A percentile compares a stretch with the other conserved stretches of the same genome.
Evolutionary conservation across 2,113 vertebrate species (phyloP).

Genomic region (Delphinapterus leucas): DNA sequence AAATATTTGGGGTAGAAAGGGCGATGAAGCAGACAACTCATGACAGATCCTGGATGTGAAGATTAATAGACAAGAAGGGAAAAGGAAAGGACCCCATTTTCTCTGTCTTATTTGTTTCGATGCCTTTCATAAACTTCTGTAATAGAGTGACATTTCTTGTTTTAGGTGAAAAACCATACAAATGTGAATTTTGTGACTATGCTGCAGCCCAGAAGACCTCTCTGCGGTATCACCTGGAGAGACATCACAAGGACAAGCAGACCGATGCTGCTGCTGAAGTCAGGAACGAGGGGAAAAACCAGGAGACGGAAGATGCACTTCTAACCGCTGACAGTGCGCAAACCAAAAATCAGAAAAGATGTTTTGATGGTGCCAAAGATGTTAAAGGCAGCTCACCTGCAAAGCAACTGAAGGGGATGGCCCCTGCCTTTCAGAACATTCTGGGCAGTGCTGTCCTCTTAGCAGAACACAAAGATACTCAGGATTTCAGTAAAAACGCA

Average conservation of each 20-base stretch:
- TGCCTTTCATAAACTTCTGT: fast-evolving
- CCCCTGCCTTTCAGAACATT: conserved; percentile 76
- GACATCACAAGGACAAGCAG: conserved; percentile 93
- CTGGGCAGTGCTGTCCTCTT: conserved; percentile 64
- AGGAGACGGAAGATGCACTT: conserved; percentile 61
- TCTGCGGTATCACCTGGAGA: conserved; percentile 94
- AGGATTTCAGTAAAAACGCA: conserved; percentile 71
- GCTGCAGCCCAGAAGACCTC: conserved; percentile 98
- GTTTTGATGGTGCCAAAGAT: conserved; percentile 85
- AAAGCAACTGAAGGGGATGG: conserved; percentile 81
- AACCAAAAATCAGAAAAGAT: conserved; percentile 81
- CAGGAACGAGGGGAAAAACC: conserved; percentile 77
- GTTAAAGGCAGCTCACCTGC: conserved; percentile 71
- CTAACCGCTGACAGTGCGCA: conserved; percentile 58
- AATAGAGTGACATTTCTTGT: not conserved
- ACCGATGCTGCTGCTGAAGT: conserved; percentile 67
- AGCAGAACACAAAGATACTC: conserved; percentile 76
- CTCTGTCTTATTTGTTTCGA: fast-evolving
- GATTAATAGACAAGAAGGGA: not conserved
- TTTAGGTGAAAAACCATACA: conserved; percentile 97
- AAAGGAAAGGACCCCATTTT: fast-evolving
- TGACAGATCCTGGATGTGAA: not conserved
- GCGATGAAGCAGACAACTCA: fast-evolving
- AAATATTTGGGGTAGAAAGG: not conserved
- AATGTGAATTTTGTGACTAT: conserved; percentile 96